Evolutionary conservation across 1,140 invertebrate species (phyloP).

Genomic region (Eufriesea mexicana): DNA sequence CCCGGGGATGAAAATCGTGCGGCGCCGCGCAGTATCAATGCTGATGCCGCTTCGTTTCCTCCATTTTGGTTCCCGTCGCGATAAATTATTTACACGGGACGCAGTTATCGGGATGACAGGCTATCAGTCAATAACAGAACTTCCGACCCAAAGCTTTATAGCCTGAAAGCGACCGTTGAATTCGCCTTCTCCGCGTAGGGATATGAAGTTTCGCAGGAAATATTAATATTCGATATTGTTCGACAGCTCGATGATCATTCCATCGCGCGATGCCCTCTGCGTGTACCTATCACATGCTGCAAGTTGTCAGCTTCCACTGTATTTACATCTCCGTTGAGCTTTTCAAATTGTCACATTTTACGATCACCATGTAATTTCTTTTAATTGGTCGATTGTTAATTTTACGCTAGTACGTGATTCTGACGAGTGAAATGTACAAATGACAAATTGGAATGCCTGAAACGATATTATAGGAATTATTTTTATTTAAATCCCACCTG

Average conservation of each 20-base stretch:
- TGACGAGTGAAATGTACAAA: too few species aligned
- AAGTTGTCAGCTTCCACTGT: too few species aligned
- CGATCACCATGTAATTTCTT: too few species aligned
- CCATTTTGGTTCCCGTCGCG: conserved; percentile 36
- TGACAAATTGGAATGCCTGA: too few species aligned
- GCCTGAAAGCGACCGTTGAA: conserved; percentile 2
- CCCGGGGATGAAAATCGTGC: conserved; percentile 36
- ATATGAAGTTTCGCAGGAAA: not conserved
- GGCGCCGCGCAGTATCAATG: conserved; percentile 4
- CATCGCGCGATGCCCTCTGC: not conserved
- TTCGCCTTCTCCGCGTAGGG: not conserved
- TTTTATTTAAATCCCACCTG: too few species aligned
- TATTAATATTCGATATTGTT: conserved; percentile 48
- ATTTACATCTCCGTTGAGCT: too few species aligned
- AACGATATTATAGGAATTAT: too few species aligned
- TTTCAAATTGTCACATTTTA: too few species aligned
- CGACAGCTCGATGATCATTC: conserved; percentile 22
- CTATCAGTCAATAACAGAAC: conserved; percentile 51
- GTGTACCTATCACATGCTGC: too few species aligned
- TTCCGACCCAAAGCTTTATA: conserved; percentile 25
- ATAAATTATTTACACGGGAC: conserved; percentile 50
- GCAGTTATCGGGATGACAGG: conserved; percentile 39
- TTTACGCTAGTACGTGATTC: too few species aligned
- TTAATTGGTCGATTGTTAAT: too few species aligned
- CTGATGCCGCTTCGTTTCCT: conserved; percentile 40